Base-by-base conservation (phyloP, 1,140 invertebrate species). In the Mesaphorura yosii region DNA sequence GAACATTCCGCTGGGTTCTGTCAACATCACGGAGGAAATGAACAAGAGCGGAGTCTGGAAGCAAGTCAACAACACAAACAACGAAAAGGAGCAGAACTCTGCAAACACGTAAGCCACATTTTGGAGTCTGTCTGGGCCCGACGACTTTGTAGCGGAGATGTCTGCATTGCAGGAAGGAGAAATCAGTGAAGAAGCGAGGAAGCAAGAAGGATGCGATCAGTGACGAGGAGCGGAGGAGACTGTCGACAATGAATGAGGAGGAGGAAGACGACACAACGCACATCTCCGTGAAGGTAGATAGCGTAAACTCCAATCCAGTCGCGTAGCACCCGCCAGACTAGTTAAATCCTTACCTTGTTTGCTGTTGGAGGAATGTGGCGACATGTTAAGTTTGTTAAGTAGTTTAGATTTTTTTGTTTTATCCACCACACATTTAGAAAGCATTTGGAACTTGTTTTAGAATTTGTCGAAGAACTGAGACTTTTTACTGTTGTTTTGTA, bases 1-100 rank as follows among this genome's bases (percentile, higher is more conserved):
- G 80, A 90, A 90, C 68, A 91, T 90, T 63, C 88, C 88, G 3
- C 68, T 89, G 55, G 76, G 81, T 28, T 82, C 83, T 15, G 87
- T 92, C 58, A 94, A 93, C 72, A 91, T 94, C 65, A 84, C 86
- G 19, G 88, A 93, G 69, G 90, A 94, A 70, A 82, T 95, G 19
- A 87, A 90, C 66, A 88, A 89, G 67, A 88, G 84, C 25, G 86
- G 85, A 22, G 86, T 94, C 63, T 96, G 91, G 91, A 86, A 91
- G 65, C 87, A 90, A 68, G 86, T 95, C 15, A 89, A 89, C 63
- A 74, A 76, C 55, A 70, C 66, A 47, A 80, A 79, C 54, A 57
- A 54, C 27, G n/a, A 34, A 34, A 65, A 67, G 23, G 70, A 71
- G 4, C 25, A 46, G 6, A 46, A 46, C 14, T 48, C 56, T 20